Base-by-base conservation (phyloP, 2,113 vertebrate species). In the Lepus timidus region DNA sequence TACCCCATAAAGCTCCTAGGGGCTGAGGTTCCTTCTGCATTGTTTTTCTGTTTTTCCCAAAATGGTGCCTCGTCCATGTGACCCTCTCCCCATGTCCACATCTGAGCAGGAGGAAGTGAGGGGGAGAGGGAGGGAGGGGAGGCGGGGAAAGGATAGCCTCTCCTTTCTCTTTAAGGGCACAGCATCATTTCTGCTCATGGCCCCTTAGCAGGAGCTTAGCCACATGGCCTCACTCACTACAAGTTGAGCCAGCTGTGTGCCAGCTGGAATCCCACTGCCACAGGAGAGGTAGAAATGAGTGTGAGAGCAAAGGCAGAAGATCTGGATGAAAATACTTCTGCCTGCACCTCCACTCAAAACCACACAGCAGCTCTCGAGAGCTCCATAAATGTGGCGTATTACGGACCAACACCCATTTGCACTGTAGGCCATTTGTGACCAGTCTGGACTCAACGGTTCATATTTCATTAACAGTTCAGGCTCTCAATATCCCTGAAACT, bases 401-500 rank as follows among this genome's bases (percentile, higher is more conserved):
- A 55, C 2, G 10, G 27, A 11, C 27, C 33, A 22, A 8, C 7
- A 25, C 17, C 13, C 8, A 4, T 12, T 27, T 61, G 55, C 51
- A 29, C 12, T 4, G 3, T 6, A 33, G 49, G 23, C 3, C 23
- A 51, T 36, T 44, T 9, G 58, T 5, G 3, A 36, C 31, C 58
- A 67, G 12, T 36, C 0, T 0, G 6, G 8, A 8, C 49, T 8
- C 11, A 1, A 9, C 1, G 3, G 25, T 44, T 10, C 61, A 13
- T 23, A 25, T 74, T 29, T 44, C 19, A 20, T 23, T 29, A n/a
- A 17, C 55, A 71, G 51, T n/a, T 88, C 44, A 11, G 49, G 19
- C 10, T 70, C 29, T 93, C 39, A 10, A 33, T 11, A 82, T 51
- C 14, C 68, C 65, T 7, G 3, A 61, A 87, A 14, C 19, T 2